Evolutionary conservation across 2,888 invertebrate species (phyloP), one percentile per base, ranked within the genome.

Genomic region (Salpingus planirostris): DNA sequence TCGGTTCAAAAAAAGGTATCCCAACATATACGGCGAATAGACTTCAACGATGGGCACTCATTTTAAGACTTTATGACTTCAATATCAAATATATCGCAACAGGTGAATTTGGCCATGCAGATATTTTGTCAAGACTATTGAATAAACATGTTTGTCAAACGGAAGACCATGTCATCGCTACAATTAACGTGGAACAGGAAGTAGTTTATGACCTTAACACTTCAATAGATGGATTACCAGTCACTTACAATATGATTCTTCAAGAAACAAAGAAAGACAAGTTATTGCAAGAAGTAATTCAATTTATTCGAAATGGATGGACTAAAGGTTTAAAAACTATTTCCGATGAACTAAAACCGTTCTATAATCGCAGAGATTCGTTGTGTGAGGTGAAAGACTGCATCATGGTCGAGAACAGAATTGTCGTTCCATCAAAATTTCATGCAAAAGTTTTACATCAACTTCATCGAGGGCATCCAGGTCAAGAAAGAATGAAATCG

Each of bases 1-100:
- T 61, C 26, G 46, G 50, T 29, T 44, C 51, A 13, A 52, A 54
- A 28, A 52, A 40, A 27, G 40, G 45, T 13, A 39, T 48, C 25
- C 37, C 41, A 7, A 22, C 33, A 2, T 36, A 38, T 10, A 38
- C 45, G 5, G 42, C 45, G 4, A 47, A 38, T 10, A 30, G 49
- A 5, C 21, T 49, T 8, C 47, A 48, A 31, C 30, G 47, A n/a
- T 49, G 40, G 36, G 45, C 46, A 25, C 27, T 42, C 2, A 40
- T 31, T 6, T 24, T 52, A 10, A 30, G 43, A 13, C 29, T 39
- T 21, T 51, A 48, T 25, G 27, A 50, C 32, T 50, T 44, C 22
- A 32, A 43, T 10, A 50, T 50, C 12, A 32, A 36, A 10, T 49
- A 45, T 22, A 32, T 44, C 13, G 33, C 26, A 27, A 47, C 48